phyloP scores from a whole-genome alignment of 1,140 invertebrate genomes.

The Aphelinus certus region DNA sequence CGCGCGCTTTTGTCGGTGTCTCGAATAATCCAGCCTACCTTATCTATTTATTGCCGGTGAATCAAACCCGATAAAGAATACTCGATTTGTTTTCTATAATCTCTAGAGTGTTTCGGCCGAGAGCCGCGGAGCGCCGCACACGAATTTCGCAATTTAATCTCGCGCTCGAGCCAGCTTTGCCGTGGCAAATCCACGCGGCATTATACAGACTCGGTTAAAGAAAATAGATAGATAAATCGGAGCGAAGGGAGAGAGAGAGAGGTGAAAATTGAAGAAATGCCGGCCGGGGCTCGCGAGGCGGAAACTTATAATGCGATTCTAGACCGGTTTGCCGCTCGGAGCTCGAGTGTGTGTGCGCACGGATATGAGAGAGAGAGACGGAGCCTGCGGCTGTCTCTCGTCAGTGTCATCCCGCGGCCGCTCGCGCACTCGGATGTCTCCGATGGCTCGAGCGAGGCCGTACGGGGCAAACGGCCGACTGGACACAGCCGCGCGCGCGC shows the following conservation, averaged over 20 bases:
- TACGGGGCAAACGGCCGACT: background rate
- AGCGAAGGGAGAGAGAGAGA: background rate
- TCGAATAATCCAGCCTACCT: background rate
- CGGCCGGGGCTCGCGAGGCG: background rate
- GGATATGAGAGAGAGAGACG: too few relatives aligned
- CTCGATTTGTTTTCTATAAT: conserved; percentile 10
- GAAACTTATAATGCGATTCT: conserved; percentile 46
- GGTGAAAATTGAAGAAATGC: too few relatives aligned
- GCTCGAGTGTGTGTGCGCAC: too few relatives aligned
- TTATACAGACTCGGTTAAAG: too few relatives aligned
- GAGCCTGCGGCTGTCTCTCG: background rate
- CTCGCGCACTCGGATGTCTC: conserved; percentile 14
- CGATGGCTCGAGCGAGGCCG: background rate
- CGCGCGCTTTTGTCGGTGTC: conserved; percentile 48
- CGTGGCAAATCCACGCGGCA: too few relatives aligned
- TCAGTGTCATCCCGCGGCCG: conserved; percentile 18
- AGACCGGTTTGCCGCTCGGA: conserved; percentile 43
- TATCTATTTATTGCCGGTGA: conserved; percentile 36
- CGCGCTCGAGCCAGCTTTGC: too few relatives aligned
- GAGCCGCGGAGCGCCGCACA: background rate
- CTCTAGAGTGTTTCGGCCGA: background rate
- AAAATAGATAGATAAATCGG: too few relatives aligned
- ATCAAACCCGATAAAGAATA: conserved; percentile 34
- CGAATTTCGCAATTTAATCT: too few relatives aligned
- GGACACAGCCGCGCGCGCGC: background rate